Percentiles rank a stretch among this genome's conserved stretches.
Conservation (phyloP, 2,113 vertebrate species). For the zebrafish (Danio rerio) region DNA sequence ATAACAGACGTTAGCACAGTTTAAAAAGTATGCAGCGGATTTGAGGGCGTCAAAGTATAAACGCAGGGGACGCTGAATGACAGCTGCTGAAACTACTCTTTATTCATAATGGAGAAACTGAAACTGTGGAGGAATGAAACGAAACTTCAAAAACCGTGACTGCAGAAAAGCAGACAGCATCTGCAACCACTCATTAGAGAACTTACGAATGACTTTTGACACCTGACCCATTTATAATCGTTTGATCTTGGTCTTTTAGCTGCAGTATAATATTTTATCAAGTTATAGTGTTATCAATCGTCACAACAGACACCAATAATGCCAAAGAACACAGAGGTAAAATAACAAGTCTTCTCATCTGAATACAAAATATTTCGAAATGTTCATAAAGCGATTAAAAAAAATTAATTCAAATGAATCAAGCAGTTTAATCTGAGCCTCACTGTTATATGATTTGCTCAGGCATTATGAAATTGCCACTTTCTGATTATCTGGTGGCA, state of each 20-base stretch:
- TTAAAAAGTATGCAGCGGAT: not conserved
- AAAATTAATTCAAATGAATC: too few relatives aligned
- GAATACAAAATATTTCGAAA: too few relatives aligned
- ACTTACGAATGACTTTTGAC: not conserved
- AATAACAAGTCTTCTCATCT: too few relatives aligned
- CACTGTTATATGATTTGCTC: too few relatives aligned
- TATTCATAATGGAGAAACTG: constrained; percentile 6
- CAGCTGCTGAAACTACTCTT: not conserved
- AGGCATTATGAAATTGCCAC: too few relatives aligned
- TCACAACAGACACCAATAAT: too few relatives aligned
- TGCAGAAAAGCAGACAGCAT: not conserved
- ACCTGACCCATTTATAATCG: not conserved
- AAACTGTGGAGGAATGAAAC: constrained; percentile 22
- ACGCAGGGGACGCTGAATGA: not conserved
- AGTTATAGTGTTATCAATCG: too few relatives aligned
- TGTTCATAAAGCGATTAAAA: too few relatives aligned
- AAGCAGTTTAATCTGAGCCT: too few relatives aligned
- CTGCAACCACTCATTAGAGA: constrained; percentile 24
- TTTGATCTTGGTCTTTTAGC: not conserved
- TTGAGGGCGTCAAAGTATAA: not conserved
- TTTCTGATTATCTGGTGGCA: too few relatives aligned
- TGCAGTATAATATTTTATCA: not conserved
- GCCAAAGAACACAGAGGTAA: too few relatives aligned
- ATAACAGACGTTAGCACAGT: not conserved
- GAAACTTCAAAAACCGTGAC: not conserved